Conservation (phyloP, 1,140 invertebrate species). For the Chrysoperla carnea region DNA sequence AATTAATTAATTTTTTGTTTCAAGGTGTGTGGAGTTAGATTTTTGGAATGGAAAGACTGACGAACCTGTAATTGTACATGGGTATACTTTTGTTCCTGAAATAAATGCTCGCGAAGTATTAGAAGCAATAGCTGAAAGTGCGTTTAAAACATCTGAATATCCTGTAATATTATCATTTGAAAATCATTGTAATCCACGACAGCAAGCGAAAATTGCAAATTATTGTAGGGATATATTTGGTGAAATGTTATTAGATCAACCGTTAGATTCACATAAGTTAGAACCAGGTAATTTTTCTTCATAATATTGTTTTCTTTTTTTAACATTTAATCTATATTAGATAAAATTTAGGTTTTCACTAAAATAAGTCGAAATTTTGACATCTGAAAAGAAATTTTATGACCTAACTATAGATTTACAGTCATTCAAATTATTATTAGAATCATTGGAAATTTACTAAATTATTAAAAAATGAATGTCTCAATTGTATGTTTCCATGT, state of each 20-base stretch:
- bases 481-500: too few species aligned
- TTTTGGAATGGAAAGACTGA: conserved; percentile 93
- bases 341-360: conserved; percentile 6
- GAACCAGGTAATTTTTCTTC: conserved; percentile 36
- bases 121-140: conserved; percentile 91
- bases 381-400: too few species aligned
- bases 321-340: conserved; percentile 5
- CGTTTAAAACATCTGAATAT: conserved; percentile 95
- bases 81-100: conserved; percentile 93
- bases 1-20: too few species aligned
- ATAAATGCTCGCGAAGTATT: conserved; percentile 89
- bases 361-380: too few species aligned
- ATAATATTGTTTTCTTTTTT: conserved; percentile 4
- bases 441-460: too few species aligned
- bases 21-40: conserved; percentile 83
- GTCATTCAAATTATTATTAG: not conserved
- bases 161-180: conserved; percentile 95
- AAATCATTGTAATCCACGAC: conserved; percentile 91
- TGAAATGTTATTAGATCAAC: conserved; percentile 80
- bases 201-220: conserved; percentile 94
- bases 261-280: conserved; percentile 73
- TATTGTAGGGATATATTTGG: conserved; percentile 93
- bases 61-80: conserved; percentile 93
- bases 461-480: too few species aligned
- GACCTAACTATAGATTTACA: not conserved